Evolutionary conservation across 1,140 invertebrate genomes (phyloP), one percentile per base, ranked within the genome.

Genomic region (Cephus cinctus): DNA sequence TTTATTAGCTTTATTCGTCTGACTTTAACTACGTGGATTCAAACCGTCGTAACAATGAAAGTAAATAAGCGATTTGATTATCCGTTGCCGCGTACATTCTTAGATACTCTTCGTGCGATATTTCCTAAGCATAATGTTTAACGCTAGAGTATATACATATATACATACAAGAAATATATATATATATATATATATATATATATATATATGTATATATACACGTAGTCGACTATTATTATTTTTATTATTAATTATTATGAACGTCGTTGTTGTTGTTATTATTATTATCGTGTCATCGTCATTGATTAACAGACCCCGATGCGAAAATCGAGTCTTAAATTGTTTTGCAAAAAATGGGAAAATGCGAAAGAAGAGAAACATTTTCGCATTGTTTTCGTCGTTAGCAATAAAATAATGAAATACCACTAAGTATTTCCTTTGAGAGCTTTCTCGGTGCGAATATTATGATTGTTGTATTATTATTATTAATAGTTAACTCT

Each of bases 11-110:
- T 40, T 19, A 21, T 43, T 23, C 20, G 9, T 22, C 38, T 56
- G 58, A 69, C 67, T 69, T 67, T 66, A 61, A n/a, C n/a, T 65
- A 68, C 43, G 63, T 69, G 64, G 69, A 59, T 70, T 68, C 50
- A 68, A 66, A n/a, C 64, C 63, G 64, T 64, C 67, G 63, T 59
- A 65, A 63, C 61, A 63, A 74, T 74, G 71, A 74, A 74, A 74
- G 71, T 74, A 74, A 74, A 69, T 65, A 62, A 69, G 53, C 55
- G 64, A 69, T 56, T 73, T 69, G 68, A 54, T 72, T 72, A 71
- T 65, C 61, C 57, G 67, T 73, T 70, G 67, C 58, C 59, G 68
- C 61, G 64, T 64, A 61, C n/a, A 51, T 68, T 61, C 62, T 67
- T 71, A 73, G 61, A 59, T 66, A 69, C 63, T 68, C 61, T 63